phyloP scores from a whole-genome alignment of 2,113 vertebrate genomes.

The Sus scrofa region DNA sequence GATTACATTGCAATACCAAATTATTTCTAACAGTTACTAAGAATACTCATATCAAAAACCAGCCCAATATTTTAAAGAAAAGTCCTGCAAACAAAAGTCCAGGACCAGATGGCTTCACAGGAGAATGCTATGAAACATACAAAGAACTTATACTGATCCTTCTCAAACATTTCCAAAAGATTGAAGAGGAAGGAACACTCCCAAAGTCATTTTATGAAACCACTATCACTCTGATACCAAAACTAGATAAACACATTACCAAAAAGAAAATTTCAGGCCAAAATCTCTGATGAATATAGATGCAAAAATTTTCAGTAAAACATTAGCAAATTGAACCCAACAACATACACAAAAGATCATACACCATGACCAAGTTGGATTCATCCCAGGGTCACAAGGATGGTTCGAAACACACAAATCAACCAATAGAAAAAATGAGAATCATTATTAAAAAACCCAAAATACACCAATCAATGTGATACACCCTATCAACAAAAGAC shows the following conservation, averaged over 20 bases:
- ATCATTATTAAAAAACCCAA: too few species aligned
- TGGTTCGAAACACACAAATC: neutral
- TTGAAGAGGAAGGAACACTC: neutral
- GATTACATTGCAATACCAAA: neutral
- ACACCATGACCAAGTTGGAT: neutral
- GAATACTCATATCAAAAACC: neutral
- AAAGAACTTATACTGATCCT: neutral
- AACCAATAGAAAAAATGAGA: too few species aligned
- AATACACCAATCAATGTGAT: neutral
- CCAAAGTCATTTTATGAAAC: neutral
- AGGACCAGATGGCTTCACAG: neutral
- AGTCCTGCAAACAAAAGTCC: neutral
- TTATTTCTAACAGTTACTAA: slow-evolving; percentile 37
- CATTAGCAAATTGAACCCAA: neutral
- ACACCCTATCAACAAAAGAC: neutral
- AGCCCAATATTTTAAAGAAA: neutral
- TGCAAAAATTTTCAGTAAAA: neutral
- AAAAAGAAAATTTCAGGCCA: neutral
- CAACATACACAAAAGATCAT: neutral
- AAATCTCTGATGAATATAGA: neutral
- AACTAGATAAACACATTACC: neutral
- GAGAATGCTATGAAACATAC: neutral
- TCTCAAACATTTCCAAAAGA: neutral
- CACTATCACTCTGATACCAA: neutral
- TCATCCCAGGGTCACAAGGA: neutral